Conservation (phyloP, 2,113 vertebrate genomes). For the Paralichthys olivaceus region DNA sequence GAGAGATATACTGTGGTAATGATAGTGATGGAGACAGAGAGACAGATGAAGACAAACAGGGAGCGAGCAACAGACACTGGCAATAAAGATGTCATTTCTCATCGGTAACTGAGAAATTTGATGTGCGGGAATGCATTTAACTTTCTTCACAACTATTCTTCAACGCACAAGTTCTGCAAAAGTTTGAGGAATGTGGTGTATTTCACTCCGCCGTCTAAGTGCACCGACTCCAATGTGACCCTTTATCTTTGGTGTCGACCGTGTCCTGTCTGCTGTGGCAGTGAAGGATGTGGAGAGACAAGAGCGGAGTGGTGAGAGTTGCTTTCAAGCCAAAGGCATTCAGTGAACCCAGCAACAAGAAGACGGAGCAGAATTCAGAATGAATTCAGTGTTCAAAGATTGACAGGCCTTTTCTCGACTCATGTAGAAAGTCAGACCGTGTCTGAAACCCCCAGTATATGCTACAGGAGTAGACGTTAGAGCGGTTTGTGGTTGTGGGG, state of each 20-base stretch:
- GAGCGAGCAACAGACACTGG: constrained; percentile 27
- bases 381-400: constrained; percentile 23
- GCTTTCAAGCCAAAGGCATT: constrained; percentile 36
- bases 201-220: constrained; percentile 16
- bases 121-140: neutral
- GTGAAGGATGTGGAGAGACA: constrained; percentile 59
- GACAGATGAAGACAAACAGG: constrained; percentile 45
- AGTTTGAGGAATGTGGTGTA: constrained; percentile 21
- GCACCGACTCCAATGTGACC: constrained; percentile 40
- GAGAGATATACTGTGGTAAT: constrained; percentile 9
- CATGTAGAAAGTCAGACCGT: constrained; percentile 20
- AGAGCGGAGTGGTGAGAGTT: constrained; percentile 25
- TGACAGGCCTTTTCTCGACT: constrained; percentile 39
- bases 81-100: constrained; percentile 45
- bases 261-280: constrained; percentile 43
- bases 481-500: neutral
- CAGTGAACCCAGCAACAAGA: constrained; percentile 33
- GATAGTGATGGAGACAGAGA: constrained; percentile 16
- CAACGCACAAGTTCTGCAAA: constrained; percentile 20
- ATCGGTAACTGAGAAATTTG: constrained; percentile 34
- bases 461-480: neutral
- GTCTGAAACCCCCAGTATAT: constrained; percentile 1
- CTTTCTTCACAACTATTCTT: constrained; percentile 31
- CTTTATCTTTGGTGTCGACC: constrained; percentile 42
- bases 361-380: constrained; percentile 43